Base-by-base conservation (phyloP, 1,140 invertebrate genomes). In the Drosophila prosaltans region DNA sequence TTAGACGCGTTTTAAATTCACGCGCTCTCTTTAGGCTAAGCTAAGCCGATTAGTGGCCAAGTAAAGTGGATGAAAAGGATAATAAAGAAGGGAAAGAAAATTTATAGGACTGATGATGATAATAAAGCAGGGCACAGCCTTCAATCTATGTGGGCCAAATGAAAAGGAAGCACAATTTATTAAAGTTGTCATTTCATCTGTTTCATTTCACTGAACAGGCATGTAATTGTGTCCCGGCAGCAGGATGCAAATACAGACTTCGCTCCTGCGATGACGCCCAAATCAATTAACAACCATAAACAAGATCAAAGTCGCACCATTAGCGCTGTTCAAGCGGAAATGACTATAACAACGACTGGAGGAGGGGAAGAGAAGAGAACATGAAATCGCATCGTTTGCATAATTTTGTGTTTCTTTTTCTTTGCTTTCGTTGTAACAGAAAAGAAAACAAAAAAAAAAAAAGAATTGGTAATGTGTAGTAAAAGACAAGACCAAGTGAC, bases 281-380 rank as follows among this genome's bases (percentile, higher is more conserved):
- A 80, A 80, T 73, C 77, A 80, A 80, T 80, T 80, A 80, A 73
- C 69, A 63, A 58, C 41, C 74, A 63, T 67, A 69, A 69, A 71
- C 65, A 80, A 77, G 77, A 77, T 80, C 74, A 80, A 80, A 77
- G 74, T 72, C 67, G 69, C 63, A 59, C 16, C 69, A 36, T 54
- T 71, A 54, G 9, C 63, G 68, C 48, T 58, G 26, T 7, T 74
- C 70, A 64, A 70, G 63, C 69, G 74, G 66, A 80, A 77, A 77
- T 51, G 57, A 28, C 45, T 26, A 51, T 39, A 64, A 78, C 72
- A 64, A 78, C 72, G 71, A 63, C 39, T 30, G 51, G 39, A n/a
- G 39, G 24, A 74, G 43, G 16, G 16, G 39, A 30, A 74, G 43
- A 21, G 39, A 30, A 74, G 43, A 21, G 32, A 57, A 24, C 43